Evolutionary conservation across 2,888 invertebrate species (phyloP), one percentile per base, ranked within the genome.

Genomic region (Quadriops clusia): DNA sequence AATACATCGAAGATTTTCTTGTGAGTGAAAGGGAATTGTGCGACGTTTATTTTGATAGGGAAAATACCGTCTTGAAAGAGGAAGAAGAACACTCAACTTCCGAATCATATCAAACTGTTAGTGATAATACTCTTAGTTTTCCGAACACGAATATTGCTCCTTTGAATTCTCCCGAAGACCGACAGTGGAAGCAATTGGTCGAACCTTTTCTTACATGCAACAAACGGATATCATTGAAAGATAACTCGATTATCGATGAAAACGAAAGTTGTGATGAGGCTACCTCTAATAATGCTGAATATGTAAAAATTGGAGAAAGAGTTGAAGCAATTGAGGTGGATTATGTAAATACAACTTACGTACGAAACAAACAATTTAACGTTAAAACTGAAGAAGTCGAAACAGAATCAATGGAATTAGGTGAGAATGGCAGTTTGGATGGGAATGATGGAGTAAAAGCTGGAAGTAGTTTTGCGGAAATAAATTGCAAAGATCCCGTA

Each of bases 81-180:
- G 36, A 36, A 17, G 41, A 33, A 16, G 11, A 37, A 7, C 34
- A 34, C 10, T 38, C 43, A 2, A 33, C 35, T 12, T 38, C 38
- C 4, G 38, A 37, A 22, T 36, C 37, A 13, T 41, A 39, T 31
- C 27, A 41, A 23, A 39, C 40, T 10, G 39, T 39, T 1, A 42
- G 38, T 20, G 42, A 44, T 15, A 38, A 36, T 18, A 36, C 36
- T 14, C 33, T 33, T 22, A 36, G 30, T 16, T 36, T 36, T 15
- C n/a, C n/a, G n/a, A 33, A 33, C 7, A 33, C 33, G 16, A 37
- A 32, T 25, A 46, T 53, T 5, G 59, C 58, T 1, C 61, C 59
- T 8, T 42, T 61, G 38, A 60, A 60, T 23, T 61, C 61, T 4
- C 61, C 61, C 1, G 61, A 61, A 43, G 60, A 60, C 35, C 54